These are phyloP conservation scores for Agrochola lota DNA, from an alignment of 2,888 invertebrate species.

Conservation along the genomic window DNA sequence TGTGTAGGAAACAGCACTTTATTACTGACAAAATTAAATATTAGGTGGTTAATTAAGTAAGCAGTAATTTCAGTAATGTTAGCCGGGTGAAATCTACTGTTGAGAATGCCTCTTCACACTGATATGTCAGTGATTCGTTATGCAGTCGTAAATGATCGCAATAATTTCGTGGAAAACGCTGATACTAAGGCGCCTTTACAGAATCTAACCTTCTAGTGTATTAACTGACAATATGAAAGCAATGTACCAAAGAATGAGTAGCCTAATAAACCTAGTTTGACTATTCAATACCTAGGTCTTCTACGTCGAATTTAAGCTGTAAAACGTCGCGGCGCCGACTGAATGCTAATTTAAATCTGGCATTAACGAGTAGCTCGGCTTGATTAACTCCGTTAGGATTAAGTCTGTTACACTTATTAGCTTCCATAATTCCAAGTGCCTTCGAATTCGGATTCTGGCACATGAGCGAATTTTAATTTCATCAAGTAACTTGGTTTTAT, in stretches of 20 bases:
- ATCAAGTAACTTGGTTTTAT: background rate
- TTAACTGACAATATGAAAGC: slow-evolving; percentile 18
- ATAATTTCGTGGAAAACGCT: background rate
- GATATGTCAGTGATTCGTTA: background rate
- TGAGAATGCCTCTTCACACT: background rate
- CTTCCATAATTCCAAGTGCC: slow-evolving; percentile 28
- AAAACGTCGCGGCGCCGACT: slow-evolving; percentile 19
- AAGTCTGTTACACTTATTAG: slow-evolving; percentile 43
- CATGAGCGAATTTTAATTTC: slow-evolving; percentile 8
- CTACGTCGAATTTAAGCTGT: slow-evolving; percentile 12
- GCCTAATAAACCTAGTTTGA: slow-evolving; percentile 28
- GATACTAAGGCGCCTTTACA: background rate
- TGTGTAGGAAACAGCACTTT: background rate
- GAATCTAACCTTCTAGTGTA: slow-evolving; percentile 3
- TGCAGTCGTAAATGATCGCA: background rate
- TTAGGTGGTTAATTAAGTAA: background rate
- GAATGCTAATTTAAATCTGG: slow-evolving; percentile 57
- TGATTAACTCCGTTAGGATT: slow-evolving; percentile 51
- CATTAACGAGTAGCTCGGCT: slow-evolving; percentile 27
- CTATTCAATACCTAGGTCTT: slow-evolving; percentile 18
- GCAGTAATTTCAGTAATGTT: background rate
- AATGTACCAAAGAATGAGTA: slow-evolving; percentile 13
- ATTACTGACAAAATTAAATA: background rate
- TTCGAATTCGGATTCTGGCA: slow-evolving; percentile 19
- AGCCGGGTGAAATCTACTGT: background rate